phyloP scores from a whole-genome alignment of 2,797 vertebrate species.

The Myripristis jacobus region DNA sequence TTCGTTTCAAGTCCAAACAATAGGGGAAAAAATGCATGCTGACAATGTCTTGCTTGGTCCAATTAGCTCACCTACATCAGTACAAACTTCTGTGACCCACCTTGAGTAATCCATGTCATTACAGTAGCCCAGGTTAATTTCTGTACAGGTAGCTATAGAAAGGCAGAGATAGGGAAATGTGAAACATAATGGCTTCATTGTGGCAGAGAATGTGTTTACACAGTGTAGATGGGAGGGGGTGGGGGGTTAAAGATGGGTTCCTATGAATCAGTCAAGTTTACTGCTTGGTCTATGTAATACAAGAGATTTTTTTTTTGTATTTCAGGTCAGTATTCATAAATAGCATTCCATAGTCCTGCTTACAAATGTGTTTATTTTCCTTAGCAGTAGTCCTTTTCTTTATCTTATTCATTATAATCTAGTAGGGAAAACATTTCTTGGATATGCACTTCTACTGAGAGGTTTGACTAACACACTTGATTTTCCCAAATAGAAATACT shows the following conservation, averaged over 20 bases:
- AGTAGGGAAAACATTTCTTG: neutral
- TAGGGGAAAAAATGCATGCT: neutral
- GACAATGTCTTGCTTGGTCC: neutral
- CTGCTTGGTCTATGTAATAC: too few species aligned
- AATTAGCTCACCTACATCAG: neutral
- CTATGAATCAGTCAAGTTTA: neutral
- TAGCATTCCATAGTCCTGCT: too few species aligned
- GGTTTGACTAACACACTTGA: constrained; percentile 16
- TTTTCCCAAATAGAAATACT: neutral
- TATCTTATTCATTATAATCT: neutral
- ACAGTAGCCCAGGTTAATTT: constrained; percentile 89
- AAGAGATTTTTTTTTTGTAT: too few species aligned
- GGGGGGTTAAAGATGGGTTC: neutral
- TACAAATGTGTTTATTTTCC: neutral
- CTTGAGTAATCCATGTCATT: constrained; percentile 86
- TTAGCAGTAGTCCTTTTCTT: neutral
- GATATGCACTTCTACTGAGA: neutral
- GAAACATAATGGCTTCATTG: neutral
- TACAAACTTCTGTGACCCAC: constrained; percentile 59
- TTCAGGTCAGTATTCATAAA: neutral
- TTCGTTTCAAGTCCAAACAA: neutral
- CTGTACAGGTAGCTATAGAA: constrained; percentile 84
- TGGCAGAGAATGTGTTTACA: neutral
- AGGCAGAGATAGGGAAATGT: neutral
- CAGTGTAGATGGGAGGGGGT: neutral